phyloP scores from a whole-genome alignment of 2,113 vertebrate species.

The Ailurus styani region DNA sequence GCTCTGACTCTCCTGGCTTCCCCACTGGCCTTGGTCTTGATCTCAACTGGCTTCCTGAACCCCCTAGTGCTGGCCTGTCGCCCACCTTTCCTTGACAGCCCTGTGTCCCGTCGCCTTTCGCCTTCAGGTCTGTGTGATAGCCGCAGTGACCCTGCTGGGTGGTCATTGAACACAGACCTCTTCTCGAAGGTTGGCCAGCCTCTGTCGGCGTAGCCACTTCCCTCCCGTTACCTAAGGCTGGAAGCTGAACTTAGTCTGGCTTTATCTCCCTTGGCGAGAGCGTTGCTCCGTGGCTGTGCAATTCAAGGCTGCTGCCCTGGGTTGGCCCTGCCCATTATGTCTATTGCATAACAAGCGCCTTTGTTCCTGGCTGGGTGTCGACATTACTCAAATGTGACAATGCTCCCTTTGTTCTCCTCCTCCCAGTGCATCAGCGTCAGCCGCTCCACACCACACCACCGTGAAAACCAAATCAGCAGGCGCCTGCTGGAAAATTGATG shows the following conservation, averaged over 20 bases:
- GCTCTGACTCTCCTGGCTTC: background rate
- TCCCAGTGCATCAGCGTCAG: background rate
- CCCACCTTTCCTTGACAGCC: background rate
- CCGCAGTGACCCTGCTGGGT: background rate
- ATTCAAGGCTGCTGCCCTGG: background rate
- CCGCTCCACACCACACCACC: background rate
- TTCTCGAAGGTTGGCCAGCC: background rate
- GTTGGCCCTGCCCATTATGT: background rate
- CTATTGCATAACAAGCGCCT: constrained; percentile 31
- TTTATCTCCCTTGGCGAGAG: background rate
- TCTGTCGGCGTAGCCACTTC: background rate
- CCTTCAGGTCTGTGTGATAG: background rate
- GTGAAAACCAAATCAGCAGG: background rate
- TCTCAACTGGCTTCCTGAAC: background rate
- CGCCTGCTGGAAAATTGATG: background rate
- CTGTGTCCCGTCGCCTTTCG: background rate
- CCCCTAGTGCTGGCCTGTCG: background rate
- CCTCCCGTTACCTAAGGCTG: background rate
- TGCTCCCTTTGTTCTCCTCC: background rate
- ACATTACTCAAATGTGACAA: constrained; percentile 27
- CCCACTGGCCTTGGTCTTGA: background rate
- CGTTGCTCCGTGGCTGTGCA: background rate
- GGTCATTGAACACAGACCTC: background rate
- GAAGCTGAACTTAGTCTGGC: background rate
- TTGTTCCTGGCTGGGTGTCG: background rate